Percentiles rank a stretch among this genome's conserved stretches.
phyloP scores from a whole-genome alignment of 2,113 vertebrate species.

The Lampris incognitus region DNA sequence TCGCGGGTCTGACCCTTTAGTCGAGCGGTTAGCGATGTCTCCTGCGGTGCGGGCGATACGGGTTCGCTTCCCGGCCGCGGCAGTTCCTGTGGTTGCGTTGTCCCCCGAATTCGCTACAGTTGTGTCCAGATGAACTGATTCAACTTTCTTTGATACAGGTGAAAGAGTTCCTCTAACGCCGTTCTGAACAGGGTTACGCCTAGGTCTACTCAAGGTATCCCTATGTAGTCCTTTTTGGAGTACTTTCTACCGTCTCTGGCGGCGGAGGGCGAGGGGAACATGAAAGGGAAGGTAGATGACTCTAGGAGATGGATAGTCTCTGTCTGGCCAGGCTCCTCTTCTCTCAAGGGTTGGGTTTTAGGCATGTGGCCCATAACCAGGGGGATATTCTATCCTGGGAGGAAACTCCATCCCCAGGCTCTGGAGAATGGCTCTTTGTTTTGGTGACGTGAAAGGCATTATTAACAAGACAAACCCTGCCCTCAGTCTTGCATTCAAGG shows the following conservation, averaged over 20 bases:
- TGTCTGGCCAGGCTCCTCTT: slow-evolving; percentile 8
- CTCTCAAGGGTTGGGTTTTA: slow-evolving; percentile 21
- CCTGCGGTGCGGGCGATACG: too few relatives aligned
- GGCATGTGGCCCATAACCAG: slow-evolving; percentile 51
- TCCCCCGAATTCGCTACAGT: too few relatives aligned
- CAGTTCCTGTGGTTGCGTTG: too few relatives aligned
- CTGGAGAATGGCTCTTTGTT: slow-evolving; percentile 72
- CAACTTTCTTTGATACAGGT: too few relatives aligned
- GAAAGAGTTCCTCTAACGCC: too few relatives aligned
- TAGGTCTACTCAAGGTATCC: too few relatives aligned
- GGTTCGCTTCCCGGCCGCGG: too few relatives aligned
- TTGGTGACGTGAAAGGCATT: slow-evolving; percentile 55
- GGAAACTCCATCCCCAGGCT: slow-evolving; percentile 73
- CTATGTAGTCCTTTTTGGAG: too few relatives aligned
- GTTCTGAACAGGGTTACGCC: too few relatives aligned
- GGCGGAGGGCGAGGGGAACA: neutral
- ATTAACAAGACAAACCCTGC: slow-evolving; percentile 29
- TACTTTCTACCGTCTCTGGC: slow-evolving; percentile 3
- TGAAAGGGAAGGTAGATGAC: slow-evolving; percentile 16
- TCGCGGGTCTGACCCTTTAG: too few relatives aligned
- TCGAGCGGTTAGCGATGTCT: too few relatives aligned
- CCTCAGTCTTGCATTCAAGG: neutral
- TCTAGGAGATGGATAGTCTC: slow-evolving; percentile 12
- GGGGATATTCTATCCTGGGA: slow-evolving; percentile 65
- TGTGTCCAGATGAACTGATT: too few relatives aligned